phyloP scores from a whole-genome alignment of 2,888 invertebrate species.

The Diplazon laetatorius region DNA sequence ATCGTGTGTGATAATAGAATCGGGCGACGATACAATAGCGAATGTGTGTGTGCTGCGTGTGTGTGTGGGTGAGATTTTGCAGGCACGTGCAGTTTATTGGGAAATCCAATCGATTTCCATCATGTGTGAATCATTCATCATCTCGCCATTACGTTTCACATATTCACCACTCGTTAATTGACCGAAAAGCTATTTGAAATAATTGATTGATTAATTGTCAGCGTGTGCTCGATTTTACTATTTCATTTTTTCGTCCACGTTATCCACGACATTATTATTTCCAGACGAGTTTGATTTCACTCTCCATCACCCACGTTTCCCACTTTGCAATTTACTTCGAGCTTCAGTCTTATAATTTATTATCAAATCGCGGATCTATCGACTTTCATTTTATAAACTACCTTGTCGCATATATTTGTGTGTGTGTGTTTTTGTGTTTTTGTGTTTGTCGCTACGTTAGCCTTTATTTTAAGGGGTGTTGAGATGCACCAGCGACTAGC shows the following conservation, averaged over 20 bases:
- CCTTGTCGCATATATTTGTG: constrained; percentile 13
- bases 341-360: constrained; percentile 75
- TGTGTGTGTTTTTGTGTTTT: constrained; percentile 22
- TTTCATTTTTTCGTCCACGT: neutral
- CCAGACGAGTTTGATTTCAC: constrained; percentile 58
- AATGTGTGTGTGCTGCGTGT: constrained; percentile 16
- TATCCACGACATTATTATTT: constrained; percentile 34
- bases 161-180: constrained; percentile 33
- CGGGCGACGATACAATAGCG: no score
- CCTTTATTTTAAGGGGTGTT: constrained; percentile 22
- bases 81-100: constrained; percentile 51
- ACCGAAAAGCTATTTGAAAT: constrained; percentile 53
- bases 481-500: constrained; percentile 53
- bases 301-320: constrained; percentile 35
- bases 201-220: constrained; percentile 51
- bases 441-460: neutral
- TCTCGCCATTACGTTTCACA: neutral
- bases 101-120: constrained; percentile 39
- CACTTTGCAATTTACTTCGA: constrained; percentile 35
- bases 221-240: neutral
- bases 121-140: constrained; percentile 4
- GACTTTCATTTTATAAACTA: constrained; percentile 55
- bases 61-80: constrained; percentile 30
- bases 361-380: constrained; percentile 64
- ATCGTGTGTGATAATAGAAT: no score